Evolutionary conservation across 2,797 vertebrate genomes (phyloP), one percentile per base, ranked within the genome.

Genomic region (Phaenicophaeus curvirostris): DNA sequence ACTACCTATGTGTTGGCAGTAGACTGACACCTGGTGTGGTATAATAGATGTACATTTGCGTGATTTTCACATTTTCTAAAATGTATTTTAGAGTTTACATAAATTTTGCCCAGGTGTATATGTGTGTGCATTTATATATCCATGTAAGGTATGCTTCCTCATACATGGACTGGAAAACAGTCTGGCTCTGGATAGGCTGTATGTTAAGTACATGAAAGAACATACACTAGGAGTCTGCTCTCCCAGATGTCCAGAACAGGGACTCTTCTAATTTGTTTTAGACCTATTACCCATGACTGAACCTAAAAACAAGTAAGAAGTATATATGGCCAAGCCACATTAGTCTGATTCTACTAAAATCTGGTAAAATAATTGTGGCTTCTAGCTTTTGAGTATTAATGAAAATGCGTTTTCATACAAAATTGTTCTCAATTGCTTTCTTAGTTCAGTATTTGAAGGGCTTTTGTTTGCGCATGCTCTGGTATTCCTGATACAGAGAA

Each of bases 31-130:
- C 39, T 81, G 54, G 62, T 76, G 62, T 35, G 57, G 81, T 27
- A 66, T 11, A 5, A 21, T 4, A 20, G 9, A 3, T 1, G 18
- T 62, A 20, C 12, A 3, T 3, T 9, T 4, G 5, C 31, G 25
- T 15, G 13, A 18, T 39, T 18, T 74, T 44, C 33, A 50, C 35
- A 46, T 9, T 59, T 13, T 20, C 17, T 46, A 8, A 85, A 69
- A n/a, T 10, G 1, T 3, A 4, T 10, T 11, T 78, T n/a, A 9
- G 8, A 35, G 6, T 48, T 54, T 81, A 46, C 33, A 6, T 55
- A 27, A 6, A 11, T 61, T 55, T 42, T 41, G 46, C 55, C 58
- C 5, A 4, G 33, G 21, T 0, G 2, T 8, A 11, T 8, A 25
- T n/a, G 10, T 39, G 53, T 54, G 53, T 54, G 30, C 18, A 11